Evolutionary conservation across 2,888 invertebrate genomes (phyloP).

Genomic region (Sinelater perroti): DNA sequence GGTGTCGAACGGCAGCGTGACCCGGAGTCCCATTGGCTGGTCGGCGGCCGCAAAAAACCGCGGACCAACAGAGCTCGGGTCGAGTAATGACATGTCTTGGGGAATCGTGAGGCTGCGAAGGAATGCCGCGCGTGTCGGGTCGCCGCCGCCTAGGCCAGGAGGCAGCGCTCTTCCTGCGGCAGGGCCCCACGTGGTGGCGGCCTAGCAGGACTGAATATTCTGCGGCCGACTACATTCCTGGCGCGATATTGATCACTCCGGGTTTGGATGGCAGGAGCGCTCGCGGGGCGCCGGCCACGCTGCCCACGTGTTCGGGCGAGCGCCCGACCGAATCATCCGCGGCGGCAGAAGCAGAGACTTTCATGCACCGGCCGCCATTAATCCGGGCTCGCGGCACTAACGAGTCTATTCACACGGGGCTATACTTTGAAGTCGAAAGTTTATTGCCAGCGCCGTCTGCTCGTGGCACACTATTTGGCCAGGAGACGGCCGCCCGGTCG

Average conservation of each 20-base stretch:
- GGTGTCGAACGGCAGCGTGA: constrained; percentile 50
- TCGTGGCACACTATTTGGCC: too few relatives aligned
- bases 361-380: constrained; percentile 1
- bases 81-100: constrained; percentile 67
- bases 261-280: constrained; percentile 64
- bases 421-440: constrained; percentile 1
- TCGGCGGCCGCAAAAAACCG: constrained; percentile 61
- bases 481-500: too few relatives aligned
- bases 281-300: constrained; percentile 65
- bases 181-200: constrained; percentile 23
- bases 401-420: not conserved
- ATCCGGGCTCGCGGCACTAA: not conserved
- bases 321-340: constrained; percentile 10
- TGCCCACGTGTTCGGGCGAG: constrained; percentile 51
- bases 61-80: constrained; percentile 53
- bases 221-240: constrained; percentile 63
- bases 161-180: too few relatives aligned
- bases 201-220: constrained; percentile 46
- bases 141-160: too few relatives aligned
- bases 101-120: constrained; percentile 59
- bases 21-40: constrained; percentile 58
- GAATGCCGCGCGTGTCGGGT: constrained; percentile 21
- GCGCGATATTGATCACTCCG: constrained; percentile 65
- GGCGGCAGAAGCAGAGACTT: constrained; percentile 2
- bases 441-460: not conserved